phyloP scores from a whole-genome alignment of 2,888 invertebrate genomes.

The Nomada fabriciana region DNA sequence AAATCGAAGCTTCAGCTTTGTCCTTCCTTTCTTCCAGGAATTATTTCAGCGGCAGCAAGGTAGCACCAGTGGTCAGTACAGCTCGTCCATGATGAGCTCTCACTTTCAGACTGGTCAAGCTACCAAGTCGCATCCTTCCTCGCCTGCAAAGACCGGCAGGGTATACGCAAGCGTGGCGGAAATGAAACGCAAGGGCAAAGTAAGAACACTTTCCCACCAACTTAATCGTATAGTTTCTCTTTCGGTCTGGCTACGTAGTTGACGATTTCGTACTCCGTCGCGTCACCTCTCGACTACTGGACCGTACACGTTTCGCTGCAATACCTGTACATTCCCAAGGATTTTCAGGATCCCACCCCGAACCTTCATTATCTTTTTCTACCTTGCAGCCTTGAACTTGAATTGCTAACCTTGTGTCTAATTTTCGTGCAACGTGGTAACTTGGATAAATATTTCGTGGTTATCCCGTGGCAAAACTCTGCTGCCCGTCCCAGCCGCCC shows the following conservation, averaged over 20 bases:
- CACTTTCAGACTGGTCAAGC: slow-evolving; percentile 88
- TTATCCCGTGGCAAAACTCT: background rate
- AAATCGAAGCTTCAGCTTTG: slow-evolving; percentile 73
- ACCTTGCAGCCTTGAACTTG: too few species aligned
- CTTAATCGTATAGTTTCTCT: slow-evolving; percentile 13
- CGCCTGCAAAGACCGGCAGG: slow-evolving; percentile 88
- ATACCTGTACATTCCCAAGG: slow-evolving; percentile 10
- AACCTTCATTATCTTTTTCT: too few species aligned
- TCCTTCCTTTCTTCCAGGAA: slow-evolving; percentile 86
- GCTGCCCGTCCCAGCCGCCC: background rate
- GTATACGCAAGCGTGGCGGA: slow-evolving; percentile 98
- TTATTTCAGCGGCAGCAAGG: slow-evolving; percentile 95
- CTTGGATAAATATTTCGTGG: background rate
- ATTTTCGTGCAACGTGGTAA: background rate
- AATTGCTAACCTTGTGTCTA: background rate
- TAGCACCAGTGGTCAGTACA: slow-evolving; percentile 85
- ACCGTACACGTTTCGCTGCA: slow-evolving; percentile 1
- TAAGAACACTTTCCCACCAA: slow-evolving; percentile 79
- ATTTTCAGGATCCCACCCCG: background rate
- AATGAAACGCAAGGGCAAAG: slow-evolving; percentile 95
- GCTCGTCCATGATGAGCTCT: slow-evolving; percentile 89
- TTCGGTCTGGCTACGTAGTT: slow-evolving; percentile 25
- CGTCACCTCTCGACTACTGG: background rate
- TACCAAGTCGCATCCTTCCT: slow-evolving; percentile 88
- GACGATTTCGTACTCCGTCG: background rate